Conservation (phyloP, 2,113 vertebrate genomes). For the Toxotes chatareus region DNA sequence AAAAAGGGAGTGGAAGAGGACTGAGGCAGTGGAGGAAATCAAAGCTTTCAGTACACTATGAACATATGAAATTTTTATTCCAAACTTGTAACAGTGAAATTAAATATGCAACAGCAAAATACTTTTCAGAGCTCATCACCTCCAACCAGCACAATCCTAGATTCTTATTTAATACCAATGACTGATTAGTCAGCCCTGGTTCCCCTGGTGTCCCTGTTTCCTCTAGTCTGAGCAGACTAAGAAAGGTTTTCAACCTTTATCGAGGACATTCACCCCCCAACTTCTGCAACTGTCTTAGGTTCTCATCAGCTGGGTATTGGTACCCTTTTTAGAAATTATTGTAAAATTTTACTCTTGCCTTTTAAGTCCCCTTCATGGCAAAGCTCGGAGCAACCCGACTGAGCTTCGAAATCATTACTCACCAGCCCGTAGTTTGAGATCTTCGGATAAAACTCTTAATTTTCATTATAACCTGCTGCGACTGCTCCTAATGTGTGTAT, state of each 20-base stretch:
- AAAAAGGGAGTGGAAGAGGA: not conserved
- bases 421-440: too few species aligned
- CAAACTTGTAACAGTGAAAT: not conserved
- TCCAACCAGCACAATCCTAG: not conserved
- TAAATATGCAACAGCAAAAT: not conserved
- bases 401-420: not conserved
- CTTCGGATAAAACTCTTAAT: too few species aligned
- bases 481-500: too few species aligned
- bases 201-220: too few species aligned
- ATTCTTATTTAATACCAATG: not conserved
- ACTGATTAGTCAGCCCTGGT: not conserved
- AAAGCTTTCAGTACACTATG: not conserved
- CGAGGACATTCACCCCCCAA: too few species aligned
- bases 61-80: not conserved
- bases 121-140: not conserved
- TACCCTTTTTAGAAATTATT: not conserved
- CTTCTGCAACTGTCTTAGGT: not conserved
- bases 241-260: too few species aligned
- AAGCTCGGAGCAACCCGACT: not conserved
- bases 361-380: not conserved
- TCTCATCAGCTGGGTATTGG: not conserved
- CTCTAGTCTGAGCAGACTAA: too few species aligned
- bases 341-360: not conserved
- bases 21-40: slow-evolving; percentile 1
- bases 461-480: too few species aligned